Evolutionary conservation across 92 coral and sea anemone genomes (phyloP), one percentile per base, ranked within the genome.

Genomic region (Micromussa lordhowensis): DNA sequence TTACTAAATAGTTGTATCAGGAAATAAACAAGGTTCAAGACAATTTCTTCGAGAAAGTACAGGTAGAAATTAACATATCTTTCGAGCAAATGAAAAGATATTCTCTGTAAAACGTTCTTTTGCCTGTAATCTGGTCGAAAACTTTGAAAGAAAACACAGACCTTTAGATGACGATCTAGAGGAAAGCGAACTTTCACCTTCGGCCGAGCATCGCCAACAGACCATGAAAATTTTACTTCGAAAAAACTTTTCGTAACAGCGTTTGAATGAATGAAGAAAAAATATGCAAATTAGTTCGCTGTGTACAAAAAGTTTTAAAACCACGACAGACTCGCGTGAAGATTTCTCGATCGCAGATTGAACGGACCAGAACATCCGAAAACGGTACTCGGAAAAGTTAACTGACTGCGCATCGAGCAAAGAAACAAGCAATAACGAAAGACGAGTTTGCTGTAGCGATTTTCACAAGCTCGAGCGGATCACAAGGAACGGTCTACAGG

Each of bases 281-380:
- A 87, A 90, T 95, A 95, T 95, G 98, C 98, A 93, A 95, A 95
- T 95, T 85, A 95, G 98, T 87, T 84, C 90, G 81, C 91, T 90
- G 79, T 85, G 74, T 82, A 89, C 86, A 82, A 92, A 95, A 95
- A 93, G 94, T 95, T 95, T 85, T 71, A 40, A 89, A 95, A 91
- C 91, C 98, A 84, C 53, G 61, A n/a, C 73, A 80, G 79, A 54
- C 70, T 87, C 29, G 34, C 0, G 54, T 12, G 68, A 79, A 87
- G 68, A 68, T 87, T 87, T 80, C 58, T 54, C 85, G 79, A 80
- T 68, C 58, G 86, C 54, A n/a, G 58, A 7, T 11, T 63, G 70
- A 68, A 80, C 59, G 7, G 79, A 59, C 53, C 77, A 58, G 30
- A 49, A 28, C 40, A 40, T 68, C 83, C 77, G 68, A 86, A 86